Evolutionary conservation across 2,113 vertebrate genomes (phyloP).

Genomic region (Rhinoderma darwinii): DNA sequence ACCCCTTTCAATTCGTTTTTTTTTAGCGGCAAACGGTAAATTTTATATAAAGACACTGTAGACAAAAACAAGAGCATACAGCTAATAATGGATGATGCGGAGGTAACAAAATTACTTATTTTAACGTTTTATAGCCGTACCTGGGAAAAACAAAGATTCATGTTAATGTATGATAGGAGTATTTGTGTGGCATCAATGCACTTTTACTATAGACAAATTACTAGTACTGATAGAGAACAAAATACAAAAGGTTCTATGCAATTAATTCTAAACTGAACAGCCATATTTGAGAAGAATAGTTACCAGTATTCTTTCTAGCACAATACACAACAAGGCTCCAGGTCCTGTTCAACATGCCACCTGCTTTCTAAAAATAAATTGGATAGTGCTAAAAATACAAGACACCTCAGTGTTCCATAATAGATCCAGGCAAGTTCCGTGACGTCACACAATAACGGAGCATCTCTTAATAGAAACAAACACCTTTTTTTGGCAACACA

Average conservation of each 20-base stretch:
- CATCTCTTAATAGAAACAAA: conserved; percentile 61
- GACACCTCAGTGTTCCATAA: conserved; percentile 61
- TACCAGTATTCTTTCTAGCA: neutral
- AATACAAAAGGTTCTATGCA: neutral
- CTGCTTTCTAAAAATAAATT: conserved; percentile 64
- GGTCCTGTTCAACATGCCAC: conserved; percentile 60
- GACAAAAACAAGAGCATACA: neutral
- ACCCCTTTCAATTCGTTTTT: too few species aligned
- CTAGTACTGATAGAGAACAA: neutral
- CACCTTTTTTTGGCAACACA: conserved; percentile 61
- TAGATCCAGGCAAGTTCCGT: conserved; percentile 66
- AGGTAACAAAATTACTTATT: neutral
- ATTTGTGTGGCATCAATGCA: too few species aligned
- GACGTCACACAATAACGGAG: conserved; percentile 62
- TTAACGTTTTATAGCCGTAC: too few species aligned
- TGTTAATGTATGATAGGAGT: neutral
- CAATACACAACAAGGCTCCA: conserved; percentile 57
- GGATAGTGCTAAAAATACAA: conserved; percentile 60
- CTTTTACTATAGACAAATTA: too few species aligned
- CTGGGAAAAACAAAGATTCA: too few species aligned
- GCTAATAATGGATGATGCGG: neutral
- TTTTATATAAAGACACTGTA: too few species aligned
- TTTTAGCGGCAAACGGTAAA: too few species aligned
- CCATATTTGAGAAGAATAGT: neutral
- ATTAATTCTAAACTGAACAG: neutral